These are phyloP conservation scores for Drosophila nr. medialis DNA, from an alignment of 2,888 invertebrate species.

Conservation along the genomic window DNA sequence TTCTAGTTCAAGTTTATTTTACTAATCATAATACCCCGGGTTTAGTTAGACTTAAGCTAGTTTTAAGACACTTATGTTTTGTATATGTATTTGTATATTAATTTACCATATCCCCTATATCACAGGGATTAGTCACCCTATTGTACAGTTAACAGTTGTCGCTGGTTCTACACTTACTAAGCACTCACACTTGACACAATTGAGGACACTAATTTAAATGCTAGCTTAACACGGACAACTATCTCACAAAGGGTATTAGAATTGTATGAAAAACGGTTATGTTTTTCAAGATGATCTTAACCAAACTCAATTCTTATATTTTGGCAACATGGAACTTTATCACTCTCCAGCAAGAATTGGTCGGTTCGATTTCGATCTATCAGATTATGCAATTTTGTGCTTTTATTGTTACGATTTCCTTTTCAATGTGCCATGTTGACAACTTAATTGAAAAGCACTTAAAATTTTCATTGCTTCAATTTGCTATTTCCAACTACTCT, in stretches of 20 bases:
- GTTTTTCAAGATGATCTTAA: not conserved
- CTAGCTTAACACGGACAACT: not conserved
- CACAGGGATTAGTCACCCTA: conserved; percentile 26
- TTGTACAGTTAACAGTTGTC: conserved; percentile 32
- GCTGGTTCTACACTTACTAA: conserved; percentile 17
- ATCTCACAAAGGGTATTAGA: not conserved
- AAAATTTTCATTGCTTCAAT: conserved; percentile 6
- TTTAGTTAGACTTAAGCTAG: conserved; percentile 39
- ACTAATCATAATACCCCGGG: conserved; percentile 46
- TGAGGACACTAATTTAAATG: conserved; percentile 3
- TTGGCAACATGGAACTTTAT: not conserved
- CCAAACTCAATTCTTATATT: not conserved
- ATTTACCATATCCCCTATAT: conserved; percentile 1
- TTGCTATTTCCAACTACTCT: not conserved
- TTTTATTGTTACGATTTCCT: not conserved
- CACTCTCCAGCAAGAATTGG: too few species aligned
- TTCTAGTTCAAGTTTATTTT: conserved; percentile 33
- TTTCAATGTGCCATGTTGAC: not conserved
- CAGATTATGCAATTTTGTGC: not conserved
- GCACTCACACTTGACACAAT: conserved; percentile 31
- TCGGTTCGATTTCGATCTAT: too few species aligned
- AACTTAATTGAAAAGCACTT: conserved; percentile 7
- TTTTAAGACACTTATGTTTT: conserved; percentile 16
- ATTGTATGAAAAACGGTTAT: not conserved
- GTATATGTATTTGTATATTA: not conserved